Evolutionary conservation across 2,888 invertebrate species (phyloP).

Genomic region (Ditylenchus weischeri): DNA sequence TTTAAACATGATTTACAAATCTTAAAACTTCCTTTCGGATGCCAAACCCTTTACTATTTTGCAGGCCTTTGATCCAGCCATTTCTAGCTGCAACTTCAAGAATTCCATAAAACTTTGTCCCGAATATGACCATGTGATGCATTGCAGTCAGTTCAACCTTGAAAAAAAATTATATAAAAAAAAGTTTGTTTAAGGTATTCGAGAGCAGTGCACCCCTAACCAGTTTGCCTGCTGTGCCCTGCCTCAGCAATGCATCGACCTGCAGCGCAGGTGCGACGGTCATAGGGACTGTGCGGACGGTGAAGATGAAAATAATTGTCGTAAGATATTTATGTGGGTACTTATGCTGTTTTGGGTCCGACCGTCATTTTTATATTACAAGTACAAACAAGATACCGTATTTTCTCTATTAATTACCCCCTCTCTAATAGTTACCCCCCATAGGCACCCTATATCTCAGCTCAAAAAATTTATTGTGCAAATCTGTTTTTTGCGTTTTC

Average conservation of each 20-base stretch:
- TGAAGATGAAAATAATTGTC: constrained; percentile 55
- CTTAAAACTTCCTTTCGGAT: too few relatives aligned
- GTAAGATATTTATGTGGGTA: constrained; percentile 37
- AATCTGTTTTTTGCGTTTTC: too few relatives aligned
- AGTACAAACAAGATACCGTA: too few relatives aligned
- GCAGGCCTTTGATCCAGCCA: constrained; percentile 51
- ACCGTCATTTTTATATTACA: too few relatives aligned
- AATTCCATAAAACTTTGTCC: constrained; percentile 52
- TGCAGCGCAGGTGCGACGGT: constrained; percentile 46
- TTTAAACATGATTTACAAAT: too few relatives aligned
- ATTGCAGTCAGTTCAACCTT: constrained; percentile 50
- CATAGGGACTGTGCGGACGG: constrained; percentile 48
- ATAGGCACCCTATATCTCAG: too few relatives aligned
- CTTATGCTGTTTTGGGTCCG: too few relatives aligned
- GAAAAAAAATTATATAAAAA: neutral
- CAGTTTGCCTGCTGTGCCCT: constrained; percentile 50
- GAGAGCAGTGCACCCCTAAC: neutral
- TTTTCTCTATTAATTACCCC: too few relatives aligned
- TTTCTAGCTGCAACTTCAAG: constrained; percentile 52
- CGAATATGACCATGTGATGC: constrained; percentile 56
- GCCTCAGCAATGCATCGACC: constrained; percentile 49
- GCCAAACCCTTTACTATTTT: too few relatives aligned
- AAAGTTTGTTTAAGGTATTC: constrained; percentile 4
- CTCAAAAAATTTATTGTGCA: too few relatives aligned
- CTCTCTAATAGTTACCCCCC: too few relatives aligned